Evolutionary conservation across 2,797 vertebrate genomes (phyloP).

Genomic region (Microctenopoma steveboyesi): DNA sequence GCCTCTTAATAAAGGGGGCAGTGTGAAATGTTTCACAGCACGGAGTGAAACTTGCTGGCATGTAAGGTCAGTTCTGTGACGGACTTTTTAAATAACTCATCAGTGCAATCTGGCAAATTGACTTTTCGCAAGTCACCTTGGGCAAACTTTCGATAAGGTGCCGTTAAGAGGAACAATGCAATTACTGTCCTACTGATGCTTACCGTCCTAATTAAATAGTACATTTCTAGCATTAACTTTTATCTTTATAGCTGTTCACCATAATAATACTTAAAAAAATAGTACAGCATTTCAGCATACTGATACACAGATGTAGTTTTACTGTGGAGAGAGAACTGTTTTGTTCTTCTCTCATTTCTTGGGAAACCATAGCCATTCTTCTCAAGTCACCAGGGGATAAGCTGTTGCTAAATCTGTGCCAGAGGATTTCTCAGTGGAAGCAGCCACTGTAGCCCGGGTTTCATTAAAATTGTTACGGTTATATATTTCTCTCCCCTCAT

Average conservation of each 20-base stretch:
- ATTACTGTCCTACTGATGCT: not conserved
- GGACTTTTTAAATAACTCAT: not conserved
- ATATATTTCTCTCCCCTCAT: constrained; percentile 9
- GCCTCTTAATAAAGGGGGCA: no score
- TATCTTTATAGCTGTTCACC: not conserved
- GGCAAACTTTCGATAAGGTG: constrained; percentile 8
- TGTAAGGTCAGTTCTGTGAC: not conserved
- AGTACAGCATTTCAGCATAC: not conserved
- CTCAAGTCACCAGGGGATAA: constrained; percentile 12
- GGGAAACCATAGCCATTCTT: not conserved
- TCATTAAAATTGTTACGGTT: constrained; percentile 17
- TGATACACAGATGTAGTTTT: not conserved
- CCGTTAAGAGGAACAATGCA: not conserved
- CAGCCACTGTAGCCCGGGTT: not conserved
- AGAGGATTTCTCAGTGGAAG: constrained; percentile 3
- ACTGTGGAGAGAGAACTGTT: not conserved
- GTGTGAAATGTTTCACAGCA: not conserved
- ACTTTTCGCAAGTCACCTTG: constrained; percentile 4
- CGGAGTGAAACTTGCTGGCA: constrained; percentile 7
- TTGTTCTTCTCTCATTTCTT: constrained; percentile 22
- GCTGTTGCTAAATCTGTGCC: constrained; percentile 23
- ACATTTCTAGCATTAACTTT: no score
- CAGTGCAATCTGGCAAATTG: not conserved
- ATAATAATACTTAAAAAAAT: not conserved
- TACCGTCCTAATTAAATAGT: constrained; percentile 14